Conservation (phyloP, 2,113 vertebrate species). For the Amazona vittata region DNA sequence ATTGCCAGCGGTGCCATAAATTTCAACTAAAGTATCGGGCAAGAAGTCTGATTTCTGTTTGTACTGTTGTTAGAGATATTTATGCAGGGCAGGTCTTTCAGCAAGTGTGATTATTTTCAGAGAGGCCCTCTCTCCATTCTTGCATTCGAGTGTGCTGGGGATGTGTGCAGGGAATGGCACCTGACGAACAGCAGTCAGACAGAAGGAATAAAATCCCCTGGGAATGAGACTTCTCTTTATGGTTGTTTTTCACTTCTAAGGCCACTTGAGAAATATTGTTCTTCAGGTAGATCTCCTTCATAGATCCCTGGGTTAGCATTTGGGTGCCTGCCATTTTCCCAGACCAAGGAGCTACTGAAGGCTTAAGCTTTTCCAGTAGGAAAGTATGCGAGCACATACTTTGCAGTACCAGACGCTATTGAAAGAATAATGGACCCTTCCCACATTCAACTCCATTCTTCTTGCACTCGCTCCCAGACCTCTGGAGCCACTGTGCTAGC, state of each 20-base stretch:
- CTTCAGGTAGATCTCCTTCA: slow-evolving; percentile 60
- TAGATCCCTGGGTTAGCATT: slow-evolving; percentile 42
- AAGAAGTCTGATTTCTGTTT: slow-evolving; percentile 52
- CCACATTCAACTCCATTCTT: slow-evolving; percentile 58
- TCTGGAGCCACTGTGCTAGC: slow-evolving; percentile 48
- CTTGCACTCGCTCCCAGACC: slow-evolving; percentile 22
- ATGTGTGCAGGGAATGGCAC: background rate
- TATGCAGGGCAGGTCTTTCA: slow-evolving; percentile 63
- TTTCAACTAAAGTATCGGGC: slow-evolving; percentile 15
- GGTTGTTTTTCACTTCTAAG: slow-evolving; percentile 55
- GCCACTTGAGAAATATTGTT: slow-evolving; percentile 66
- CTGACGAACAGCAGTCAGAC: slow-evolving; percentile 37
- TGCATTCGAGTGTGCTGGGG: slow-evolving; percentile 45
- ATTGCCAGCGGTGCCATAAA: slow-evolving; percentile 27
- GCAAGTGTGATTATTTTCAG: slow-evolving; percentile 68
- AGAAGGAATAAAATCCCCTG: slow-evolving; percentile 34
- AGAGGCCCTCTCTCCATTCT: slow-evolving; percentile 53
- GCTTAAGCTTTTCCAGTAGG: slow-evolving; percentile 63
- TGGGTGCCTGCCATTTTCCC: slow-evolving; percentile 67
- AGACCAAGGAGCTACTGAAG: slow-evolving; percentile 54
- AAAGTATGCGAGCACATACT: slow-evolving; percentile 56
- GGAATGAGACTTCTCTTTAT: slow-evolving; percentile 40
- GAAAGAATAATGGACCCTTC: slow-evolving; percentile 72
- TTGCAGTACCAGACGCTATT: slow-evolving; percentile 61
- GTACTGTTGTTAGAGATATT: slow-evolving; percentile 58